phyloP scores from a whole-genome alignment of 2,888 invertebrate species.

The Pandemis corylana region DNA sequence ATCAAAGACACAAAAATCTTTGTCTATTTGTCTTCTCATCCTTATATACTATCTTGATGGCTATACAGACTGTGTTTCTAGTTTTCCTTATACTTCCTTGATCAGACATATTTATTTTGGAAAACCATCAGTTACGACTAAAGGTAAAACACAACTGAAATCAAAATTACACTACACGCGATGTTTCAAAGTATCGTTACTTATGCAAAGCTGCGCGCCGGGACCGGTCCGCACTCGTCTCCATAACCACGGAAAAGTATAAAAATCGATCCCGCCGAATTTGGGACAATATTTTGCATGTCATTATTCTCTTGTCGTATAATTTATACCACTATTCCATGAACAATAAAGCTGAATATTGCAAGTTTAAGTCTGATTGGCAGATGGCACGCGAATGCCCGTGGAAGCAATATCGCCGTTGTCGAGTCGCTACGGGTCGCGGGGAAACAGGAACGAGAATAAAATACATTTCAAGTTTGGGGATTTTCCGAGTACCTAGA shows the following conservation, averaged over 20 bases:
- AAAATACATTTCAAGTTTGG: neutral
- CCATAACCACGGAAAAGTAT: slow-evolving; percentile 55
- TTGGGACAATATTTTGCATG: slow-evolving; percentile 52
- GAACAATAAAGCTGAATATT: slow-evolving; percentile 16
- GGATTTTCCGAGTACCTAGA: neutral
- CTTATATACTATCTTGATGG: no score
- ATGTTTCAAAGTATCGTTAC: slow-evolving; percentile 10
- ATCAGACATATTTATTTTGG: no score
- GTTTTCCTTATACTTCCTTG: no score
- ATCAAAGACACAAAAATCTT: no score
- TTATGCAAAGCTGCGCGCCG: slow-evolving; percentile 28
- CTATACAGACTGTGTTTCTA: no score
- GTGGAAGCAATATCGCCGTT: neutral
- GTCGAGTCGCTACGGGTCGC: slow-evolving; percentile 2
- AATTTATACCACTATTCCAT: slow-evolving; percentile 12
- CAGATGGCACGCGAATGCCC: slow-evolving; percentile 36
- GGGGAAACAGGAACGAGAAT: slow-evolving; percentile 5
- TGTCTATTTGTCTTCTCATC: no score
- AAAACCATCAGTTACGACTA: neutral
- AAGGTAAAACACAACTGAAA: neutral
- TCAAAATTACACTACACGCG: neutral
- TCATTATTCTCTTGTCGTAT: neutral
- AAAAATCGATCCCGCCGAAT: slow-evolving; percentile 66
- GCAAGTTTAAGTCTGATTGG: slow-evolving; percentile 3
- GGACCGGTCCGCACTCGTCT: slow-evolving; percentile 45